A percentile compares a stretch with the other conserved stretches of the same genome.
Evolutionary conservation across 2,888 invertebrate genomes (phyloP).

Genomic region (Plebejus argus): DNA sequence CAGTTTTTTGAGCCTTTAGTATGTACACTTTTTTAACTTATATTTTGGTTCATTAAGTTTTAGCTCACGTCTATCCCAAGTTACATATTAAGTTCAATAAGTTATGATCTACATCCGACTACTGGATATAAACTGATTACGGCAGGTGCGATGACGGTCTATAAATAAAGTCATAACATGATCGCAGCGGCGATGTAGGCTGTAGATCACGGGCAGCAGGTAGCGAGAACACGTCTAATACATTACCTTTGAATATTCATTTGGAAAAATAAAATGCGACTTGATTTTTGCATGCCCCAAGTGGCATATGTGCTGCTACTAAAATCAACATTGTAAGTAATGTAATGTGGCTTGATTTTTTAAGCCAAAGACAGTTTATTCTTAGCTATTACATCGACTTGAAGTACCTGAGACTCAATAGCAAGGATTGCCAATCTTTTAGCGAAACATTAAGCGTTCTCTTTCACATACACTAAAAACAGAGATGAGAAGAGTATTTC

Average conservation of each 20-base stretch:
- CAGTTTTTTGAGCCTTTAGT: no score
- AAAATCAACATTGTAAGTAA: no score
- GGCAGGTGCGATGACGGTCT: constrained; percentile 13
- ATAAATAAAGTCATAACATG: constrained; percentile 20
- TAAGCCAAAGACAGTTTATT: no score
- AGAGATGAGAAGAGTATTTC: no score
- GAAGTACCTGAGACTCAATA: no score
- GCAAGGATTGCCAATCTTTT: no score
- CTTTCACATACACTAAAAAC: no score
- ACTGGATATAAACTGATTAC: constrained; percentile 5
- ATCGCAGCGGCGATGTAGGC: constrained; percentile 7
- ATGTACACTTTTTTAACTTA: no score
- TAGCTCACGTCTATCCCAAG: background rate
- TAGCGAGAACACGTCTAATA: background rate
- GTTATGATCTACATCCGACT: constrained; percentile 18
- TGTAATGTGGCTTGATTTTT: no score
- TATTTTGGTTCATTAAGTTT: background rate
- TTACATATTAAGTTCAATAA: background rate
- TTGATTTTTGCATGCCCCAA: background rate
- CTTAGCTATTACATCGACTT: no score
- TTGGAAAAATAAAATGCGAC: background rate
- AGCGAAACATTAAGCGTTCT: no score
- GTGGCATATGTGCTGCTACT: no score
- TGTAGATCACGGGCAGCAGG: constrained; percentile 21
- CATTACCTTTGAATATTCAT: constrained; percentile 3